These are phyloP conservation scores for Pantherophis vulpinus DNA, from an alignment of 2,797 vertebrate species.

Conservation along the genomic window DNA sequence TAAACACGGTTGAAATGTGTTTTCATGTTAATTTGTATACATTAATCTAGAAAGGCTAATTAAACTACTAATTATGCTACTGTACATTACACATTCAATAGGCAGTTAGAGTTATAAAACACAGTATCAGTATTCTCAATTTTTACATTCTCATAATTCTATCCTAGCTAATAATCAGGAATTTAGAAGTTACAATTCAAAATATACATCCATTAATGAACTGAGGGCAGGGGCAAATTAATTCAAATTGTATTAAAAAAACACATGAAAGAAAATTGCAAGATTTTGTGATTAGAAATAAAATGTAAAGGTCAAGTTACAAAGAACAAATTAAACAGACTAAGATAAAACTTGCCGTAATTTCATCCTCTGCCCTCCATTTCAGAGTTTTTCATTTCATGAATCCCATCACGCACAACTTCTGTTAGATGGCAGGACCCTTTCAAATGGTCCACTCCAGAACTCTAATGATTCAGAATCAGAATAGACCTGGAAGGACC, in stretches of 20 bases:
- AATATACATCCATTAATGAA: background rate
- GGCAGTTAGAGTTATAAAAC: background rate
- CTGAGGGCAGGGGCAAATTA: background rate
- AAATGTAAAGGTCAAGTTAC: background rate
- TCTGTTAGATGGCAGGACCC: background rate
- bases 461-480: background rate
- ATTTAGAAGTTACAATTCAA: background rate
- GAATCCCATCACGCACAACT: background rate
- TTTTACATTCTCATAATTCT: background rate
- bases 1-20: background rate
- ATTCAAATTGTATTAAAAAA: background rate
- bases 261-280: background rate
- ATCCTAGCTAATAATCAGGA: background rate
- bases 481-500: background rate
- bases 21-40: background rate
- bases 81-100: background rate
- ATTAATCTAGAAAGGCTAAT: background rate
- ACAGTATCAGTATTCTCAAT: background rate
- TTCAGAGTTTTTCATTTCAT: background rate
- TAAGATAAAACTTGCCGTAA: slow-evolving; percentile 4
- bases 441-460: background rate
- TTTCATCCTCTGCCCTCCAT: background rate
- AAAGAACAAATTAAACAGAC: background rate
- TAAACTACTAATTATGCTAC: background rate
- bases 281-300: background rate